Evolutionary conservation across 2,113 vertebrate species (phyloP).

Genomic region (Apistogramma diplotaenia): DNA sequence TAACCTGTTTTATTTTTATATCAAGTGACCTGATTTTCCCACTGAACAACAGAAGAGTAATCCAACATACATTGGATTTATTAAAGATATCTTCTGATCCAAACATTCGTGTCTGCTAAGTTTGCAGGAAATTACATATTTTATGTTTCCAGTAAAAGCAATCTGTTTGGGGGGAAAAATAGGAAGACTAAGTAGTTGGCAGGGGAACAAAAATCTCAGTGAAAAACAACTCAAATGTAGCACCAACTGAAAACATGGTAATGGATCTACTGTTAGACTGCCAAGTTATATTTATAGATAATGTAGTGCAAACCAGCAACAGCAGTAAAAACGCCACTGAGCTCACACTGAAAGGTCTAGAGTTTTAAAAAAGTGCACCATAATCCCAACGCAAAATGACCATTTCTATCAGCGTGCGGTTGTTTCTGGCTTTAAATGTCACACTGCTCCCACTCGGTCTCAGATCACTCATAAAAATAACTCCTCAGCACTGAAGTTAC

Average conservation of each 20-base stretch:
- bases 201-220: background rate
- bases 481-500: background rate
- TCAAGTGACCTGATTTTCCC: background rate
- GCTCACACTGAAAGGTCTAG: background rate
- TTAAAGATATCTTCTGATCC: background rate
- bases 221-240: background rate
- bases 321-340: background rate
- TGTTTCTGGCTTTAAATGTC: background rate
- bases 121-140: background rate
- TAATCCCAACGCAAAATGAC: background rate
- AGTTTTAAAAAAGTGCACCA: background rate
- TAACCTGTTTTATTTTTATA: background rate
- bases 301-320: background rate
- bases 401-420: background rate
- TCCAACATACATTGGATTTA: background rate
- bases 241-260: background rate
- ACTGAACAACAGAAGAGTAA: background rate
- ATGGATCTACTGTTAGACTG: background rate
- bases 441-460: background rate
- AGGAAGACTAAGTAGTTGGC: background rate
- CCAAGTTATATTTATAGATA: background rate
- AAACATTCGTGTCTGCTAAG: background rate
- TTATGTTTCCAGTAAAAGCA: constrained; percentile 18
- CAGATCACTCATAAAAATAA: background rate
- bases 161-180: background rate